Evolutionary conservation across 1,140 invertebrate genomes (phyloP).

Genomic region (Drosophila neocordata): DNA sequence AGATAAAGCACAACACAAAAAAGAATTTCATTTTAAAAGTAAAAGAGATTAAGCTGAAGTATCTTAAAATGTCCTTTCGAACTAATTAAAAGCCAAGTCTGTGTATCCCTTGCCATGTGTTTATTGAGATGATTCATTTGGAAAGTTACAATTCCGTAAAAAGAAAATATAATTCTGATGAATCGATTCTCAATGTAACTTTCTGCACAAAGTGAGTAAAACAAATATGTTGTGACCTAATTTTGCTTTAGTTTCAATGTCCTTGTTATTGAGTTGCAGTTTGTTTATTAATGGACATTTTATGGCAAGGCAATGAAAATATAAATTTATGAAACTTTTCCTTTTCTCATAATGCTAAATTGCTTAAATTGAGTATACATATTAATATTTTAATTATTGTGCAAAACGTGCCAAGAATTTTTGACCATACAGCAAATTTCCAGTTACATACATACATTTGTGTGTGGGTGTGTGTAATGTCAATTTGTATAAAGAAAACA

Average conservation of each 20-base stretch:
- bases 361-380: background rate
- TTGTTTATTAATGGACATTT: background rate
- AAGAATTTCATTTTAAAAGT: too few relatives aligned
- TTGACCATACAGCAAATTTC: constrained; percentile 4
- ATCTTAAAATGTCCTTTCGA: too few relatives aligned
- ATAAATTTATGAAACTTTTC: background rate
- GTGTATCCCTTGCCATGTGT: too few relatives aligned
- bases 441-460: background rate
- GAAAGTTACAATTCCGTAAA: too few relatives aligned
- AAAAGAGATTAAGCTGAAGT: too few relatives aligned
- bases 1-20: too few relatives aligned
- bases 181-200: background rate
- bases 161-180: background rate
- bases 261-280: background rate
- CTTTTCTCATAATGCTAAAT: background rate
- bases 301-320: background rate
- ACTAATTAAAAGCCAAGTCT: too few relatives aligned
- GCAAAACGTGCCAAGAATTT: constrained; percentile 39
- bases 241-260: constrained; percentile 2
- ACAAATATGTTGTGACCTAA: background rate
- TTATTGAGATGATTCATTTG: too few relatives aligned
- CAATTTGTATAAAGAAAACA: background rate
- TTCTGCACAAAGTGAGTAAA: background rate
- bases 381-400: constrained; percentile 27
- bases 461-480: background rate